These are phyloP conservation scores for Sapayoa aenigma DNA, from an alignment of 2,113 vertebrate genomes.

Conservation along the genomic window DNA sequence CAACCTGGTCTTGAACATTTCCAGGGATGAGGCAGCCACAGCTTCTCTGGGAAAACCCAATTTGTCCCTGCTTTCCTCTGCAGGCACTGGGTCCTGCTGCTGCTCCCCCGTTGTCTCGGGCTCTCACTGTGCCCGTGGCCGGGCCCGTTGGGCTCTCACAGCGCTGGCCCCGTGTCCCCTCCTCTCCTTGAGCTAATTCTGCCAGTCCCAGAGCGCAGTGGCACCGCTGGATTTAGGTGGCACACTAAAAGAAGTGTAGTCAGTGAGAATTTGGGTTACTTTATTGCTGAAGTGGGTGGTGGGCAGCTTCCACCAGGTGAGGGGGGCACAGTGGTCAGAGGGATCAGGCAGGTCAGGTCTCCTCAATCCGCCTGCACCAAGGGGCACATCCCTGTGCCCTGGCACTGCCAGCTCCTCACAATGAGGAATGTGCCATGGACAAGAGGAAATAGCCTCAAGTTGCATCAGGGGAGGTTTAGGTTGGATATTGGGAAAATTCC, in stretches of 20 bases:
- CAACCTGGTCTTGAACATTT: neutral
- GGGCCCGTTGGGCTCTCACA: neutral
- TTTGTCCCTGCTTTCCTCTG: neutral
- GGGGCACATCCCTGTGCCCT: neutral
- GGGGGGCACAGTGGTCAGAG: neutral
- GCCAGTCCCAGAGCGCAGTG: neutral
- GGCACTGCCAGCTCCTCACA: fast-evolving
- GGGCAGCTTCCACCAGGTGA: neutral
- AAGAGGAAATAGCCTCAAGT: neutral
- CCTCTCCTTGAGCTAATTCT: slow-evolving; percentile 57
- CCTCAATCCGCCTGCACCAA: fast-evolving
- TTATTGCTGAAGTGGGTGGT: neutral
- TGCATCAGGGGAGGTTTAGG: neutral
- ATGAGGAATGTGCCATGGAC: too few species aligned
- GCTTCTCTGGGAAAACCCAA: neutral
- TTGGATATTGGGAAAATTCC: neutral
- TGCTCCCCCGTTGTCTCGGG: fast-evolving
- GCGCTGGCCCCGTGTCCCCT: neutral
- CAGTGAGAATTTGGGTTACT: neutral
- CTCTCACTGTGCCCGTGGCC: fast-evolving
- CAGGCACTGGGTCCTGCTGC: fast-evolving
- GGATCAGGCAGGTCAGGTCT: neutral
- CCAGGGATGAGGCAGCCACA: neutral
- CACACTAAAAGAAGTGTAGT: neutral
- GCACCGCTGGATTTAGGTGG: neutral